These are phyloP conservation scores for Buphagus erythrorhynchus DNA, from an alignment of 2,797 vertebrate species.

Conservation along the genomic window DNA sequence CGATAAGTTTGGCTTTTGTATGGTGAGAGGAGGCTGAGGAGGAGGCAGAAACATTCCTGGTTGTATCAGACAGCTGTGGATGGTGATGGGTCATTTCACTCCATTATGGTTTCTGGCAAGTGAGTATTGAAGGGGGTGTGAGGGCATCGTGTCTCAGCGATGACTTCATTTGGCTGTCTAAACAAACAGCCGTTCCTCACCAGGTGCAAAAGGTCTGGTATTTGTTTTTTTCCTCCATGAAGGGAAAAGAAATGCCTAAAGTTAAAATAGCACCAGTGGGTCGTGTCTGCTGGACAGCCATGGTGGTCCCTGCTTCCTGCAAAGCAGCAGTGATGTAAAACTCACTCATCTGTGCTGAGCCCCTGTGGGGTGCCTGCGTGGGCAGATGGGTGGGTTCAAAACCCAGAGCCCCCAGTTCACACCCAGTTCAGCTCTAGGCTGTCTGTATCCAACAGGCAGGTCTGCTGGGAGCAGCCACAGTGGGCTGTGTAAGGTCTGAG, in stretches of 20 bases:
- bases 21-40: neutral
- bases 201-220: constrained; percentile 48
- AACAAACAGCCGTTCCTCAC: constrained; percentile 41
- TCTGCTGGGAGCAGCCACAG: neutral
- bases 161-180: constrained; percentile 65
- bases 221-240: neutral
- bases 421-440: neutral
- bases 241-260: constrained; percentile 42
- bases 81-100: constrained; percentile 65
- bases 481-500: neutral
- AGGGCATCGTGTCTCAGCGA: constrained; percentile 38
- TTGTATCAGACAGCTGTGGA: constrained; percentile 26
- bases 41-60: constrained; percentile 29
- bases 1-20: neutral
- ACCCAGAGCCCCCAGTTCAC: neutral
- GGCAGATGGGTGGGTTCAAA: neutral
- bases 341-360: accelerated
- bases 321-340: neutral
- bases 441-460: neutral
- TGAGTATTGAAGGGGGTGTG: constrained; percentile 18
- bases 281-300: neutral
- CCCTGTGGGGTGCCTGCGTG: accelerated
- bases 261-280: neutral
- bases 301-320: neutral
- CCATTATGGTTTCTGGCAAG: constrained; percentile 54